Percentiles rank a stretch among this genome's conserved stretches.
Conservation (phyloP, 2,888 invertebrate species). For the Allygus modestus region DNA sequence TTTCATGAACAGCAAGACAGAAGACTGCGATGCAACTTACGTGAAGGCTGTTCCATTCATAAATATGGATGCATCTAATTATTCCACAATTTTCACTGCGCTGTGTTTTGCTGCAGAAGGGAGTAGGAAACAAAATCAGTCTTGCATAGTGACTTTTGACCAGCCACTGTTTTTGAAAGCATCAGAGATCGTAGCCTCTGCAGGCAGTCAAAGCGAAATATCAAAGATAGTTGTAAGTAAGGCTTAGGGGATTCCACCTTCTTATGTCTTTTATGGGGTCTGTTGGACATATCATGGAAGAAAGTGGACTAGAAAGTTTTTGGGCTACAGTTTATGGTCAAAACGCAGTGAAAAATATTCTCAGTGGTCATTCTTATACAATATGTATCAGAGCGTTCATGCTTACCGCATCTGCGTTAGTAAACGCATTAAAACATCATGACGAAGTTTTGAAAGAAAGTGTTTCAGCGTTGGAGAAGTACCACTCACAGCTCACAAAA, state of each 20-base stretch:
- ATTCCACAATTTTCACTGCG: constrained; percentile 68
- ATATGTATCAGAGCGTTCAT: constrained; percentile 66
- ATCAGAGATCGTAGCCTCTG: constrained; percentile 70
- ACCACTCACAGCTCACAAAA: too few relatives aligned
- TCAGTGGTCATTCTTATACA: constrained; percentile 70
- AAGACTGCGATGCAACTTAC: background rate
- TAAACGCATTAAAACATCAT: background rate
- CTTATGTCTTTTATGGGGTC: constrained; percentile 72
- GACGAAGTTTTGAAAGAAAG: too few relatives aligned
- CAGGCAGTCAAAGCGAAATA: constrained; percentile 54
- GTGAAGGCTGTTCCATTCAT: constrained; percentile 49
- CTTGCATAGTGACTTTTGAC: constrained; percentile 70
- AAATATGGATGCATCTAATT: constrained; percentile 63
- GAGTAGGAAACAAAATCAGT: background rate
- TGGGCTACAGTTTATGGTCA: constrained; percentile 70
- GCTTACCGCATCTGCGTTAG: background rate
- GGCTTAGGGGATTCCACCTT: constrained; percentile 71
- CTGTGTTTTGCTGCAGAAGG: constrained; percentile 67
- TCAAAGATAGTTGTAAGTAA: constrained; percentile 66
- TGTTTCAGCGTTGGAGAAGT: too few relatives aligned
- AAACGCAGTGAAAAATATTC: constrained; percentile 69
- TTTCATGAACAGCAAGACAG: background rate
- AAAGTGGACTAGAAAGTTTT: constrained; percentile 72
- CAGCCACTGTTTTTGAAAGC: constrained; percentile 71
- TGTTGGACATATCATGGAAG: constrained; percentile 72